Evolutionary conservation across 2,113 vertebrate genomes (phyloP).

Genomic region (Python bivittatus): DNA sequence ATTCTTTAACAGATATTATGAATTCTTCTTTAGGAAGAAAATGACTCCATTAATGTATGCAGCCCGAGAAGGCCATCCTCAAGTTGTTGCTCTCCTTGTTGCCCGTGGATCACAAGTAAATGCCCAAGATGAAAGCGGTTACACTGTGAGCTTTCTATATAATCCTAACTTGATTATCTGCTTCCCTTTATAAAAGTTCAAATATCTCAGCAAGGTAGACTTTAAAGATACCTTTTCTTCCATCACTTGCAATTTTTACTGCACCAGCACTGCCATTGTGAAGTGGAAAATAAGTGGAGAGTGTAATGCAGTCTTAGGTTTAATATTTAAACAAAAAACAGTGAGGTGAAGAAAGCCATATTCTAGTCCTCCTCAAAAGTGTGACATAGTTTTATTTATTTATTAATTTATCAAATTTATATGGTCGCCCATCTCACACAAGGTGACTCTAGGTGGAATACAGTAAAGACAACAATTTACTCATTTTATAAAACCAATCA

Average conservation of each 20-base stretch:
- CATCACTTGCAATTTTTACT: not conserved
- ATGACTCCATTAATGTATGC: conserved; percentile 90
- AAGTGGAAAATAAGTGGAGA: not conserved
- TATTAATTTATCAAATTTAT: not conserved
- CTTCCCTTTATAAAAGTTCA: not conserved
- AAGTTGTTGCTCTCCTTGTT: conserved; percentile 84
- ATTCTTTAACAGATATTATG: not conserved
- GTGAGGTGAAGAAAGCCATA: not conserved
- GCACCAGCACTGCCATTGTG: not conserved
- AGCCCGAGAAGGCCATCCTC: conserved; percentile 77
- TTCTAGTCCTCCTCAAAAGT: not conserved
- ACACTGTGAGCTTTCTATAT: conserved; percentile 79
- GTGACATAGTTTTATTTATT: not conserved
- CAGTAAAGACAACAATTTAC: not conserved
- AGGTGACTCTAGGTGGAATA: not conserved
- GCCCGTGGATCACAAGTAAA: conserved; percentile 84
- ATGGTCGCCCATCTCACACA: not conserved
- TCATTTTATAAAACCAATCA: not conserved
- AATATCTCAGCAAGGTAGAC: not conserved
- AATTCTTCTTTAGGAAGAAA: conserved; percentile 72
- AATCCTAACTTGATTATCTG: not conserved
- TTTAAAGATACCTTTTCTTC: not conserved
- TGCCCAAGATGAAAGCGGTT: conserved; percentile 80
- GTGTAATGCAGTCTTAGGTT: not conserved
- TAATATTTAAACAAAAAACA: not conserved